These are phyloP conservation scores for Leptosomus discolor DNA, from an alignment of 2,113 vertebrate species.

Conservation along the genomic window DNA sequence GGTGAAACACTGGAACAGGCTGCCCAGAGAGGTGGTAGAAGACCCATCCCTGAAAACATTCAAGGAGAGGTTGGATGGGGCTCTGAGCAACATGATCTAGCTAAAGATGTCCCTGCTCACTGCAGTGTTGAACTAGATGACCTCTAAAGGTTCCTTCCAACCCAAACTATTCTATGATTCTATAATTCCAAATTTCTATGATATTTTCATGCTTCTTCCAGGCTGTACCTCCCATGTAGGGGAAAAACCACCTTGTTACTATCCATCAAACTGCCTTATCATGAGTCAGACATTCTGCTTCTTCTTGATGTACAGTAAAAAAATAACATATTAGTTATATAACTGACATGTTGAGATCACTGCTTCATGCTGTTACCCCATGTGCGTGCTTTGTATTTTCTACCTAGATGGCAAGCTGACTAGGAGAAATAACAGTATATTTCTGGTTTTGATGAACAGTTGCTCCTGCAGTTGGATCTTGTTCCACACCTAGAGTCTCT, in stretches of 20 bases:
- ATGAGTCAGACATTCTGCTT: background rate
- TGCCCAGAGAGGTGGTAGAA: too few species aligned
- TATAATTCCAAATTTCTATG: background rate
- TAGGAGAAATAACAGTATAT: background rate
- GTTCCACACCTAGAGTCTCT: background rate
- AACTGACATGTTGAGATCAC: accelerated
- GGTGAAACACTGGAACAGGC: too few species aligned
- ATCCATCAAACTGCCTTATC: background rate
- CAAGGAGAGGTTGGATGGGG: too few species aligned
- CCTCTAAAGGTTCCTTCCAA: too few species aligned
- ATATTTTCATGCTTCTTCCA: background rate
- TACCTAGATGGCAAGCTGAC: background rate
- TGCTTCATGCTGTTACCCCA: background rate
- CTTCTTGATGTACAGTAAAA: background rate
- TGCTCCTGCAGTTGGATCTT: background rate
- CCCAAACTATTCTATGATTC: too few species aligned
- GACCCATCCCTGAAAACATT: too few species aligned
- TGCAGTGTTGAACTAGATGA: too few species aligned
- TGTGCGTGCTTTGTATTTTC: background rate
- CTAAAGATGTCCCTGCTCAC: too few species aligned
- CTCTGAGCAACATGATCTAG: too few species aligned
- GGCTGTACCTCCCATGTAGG: background rate
- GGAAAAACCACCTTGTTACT: background rate
- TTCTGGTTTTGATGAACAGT: background rate
- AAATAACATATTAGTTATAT: background rate